These are phyloP conservation scores for Brachyhypopomus occidentalis DNA, from an alignment of 2,113 vertebrate species.

Conservation along the genomic window DNA sequence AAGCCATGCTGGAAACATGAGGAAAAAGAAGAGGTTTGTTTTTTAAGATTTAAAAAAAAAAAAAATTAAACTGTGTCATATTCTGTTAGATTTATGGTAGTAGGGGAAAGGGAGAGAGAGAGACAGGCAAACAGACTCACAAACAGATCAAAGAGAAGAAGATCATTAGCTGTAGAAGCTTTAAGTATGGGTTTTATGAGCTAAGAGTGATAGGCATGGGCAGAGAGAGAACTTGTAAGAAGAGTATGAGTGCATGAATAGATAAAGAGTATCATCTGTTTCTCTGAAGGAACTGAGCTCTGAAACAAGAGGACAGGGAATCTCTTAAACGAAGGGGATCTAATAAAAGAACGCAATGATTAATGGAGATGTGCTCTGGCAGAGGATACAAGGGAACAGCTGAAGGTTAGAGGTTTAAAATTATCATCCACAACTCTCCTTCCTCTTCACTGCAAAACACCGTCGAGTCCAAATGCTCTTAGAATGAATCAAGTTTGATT, in stretches of 20 bases:
- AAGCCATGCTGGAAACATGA: conserved; percentile 60
- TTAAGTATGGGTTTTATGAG: neutral
- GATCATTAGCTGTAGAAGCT: neutral
- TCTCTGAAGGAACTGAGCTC: conserved; percentile 16
- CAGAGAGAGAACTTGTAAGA: conserved; percentile 2
- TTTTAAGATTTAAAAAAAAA: conserved; percentile 13
- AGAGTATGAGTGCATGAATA: conserved; percentile 23
- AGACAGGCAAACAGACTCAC: neutral
- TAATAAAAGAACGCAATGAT: conserved; percentile 47
- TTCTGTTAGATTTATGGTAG: neutral
- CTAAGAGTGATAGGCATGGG: conserved; percentile 4
- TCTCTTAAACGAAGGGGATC: conserved; percentile 36
- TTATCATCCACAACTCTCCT: conserved; percentile 29
- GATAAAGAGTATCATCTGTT: conserved; percentile 27
- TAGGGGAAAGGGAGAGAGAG: neutral
- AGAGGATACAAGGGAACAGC: conserved; percentile 20
- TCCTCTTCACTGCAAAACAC: neutral
- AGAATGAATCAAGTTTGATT: neutral
- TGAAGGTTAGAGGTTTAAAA: conserved; percentile 50
- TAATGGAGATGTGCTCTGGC: conserved; percentile 42
- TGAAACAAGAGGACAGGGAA: neutral
- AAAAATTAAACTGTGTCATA: neutral
- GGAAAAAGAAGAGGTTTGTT: neutral
- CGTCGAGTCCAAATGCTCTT: neutral
- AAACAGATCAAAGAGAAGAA: neutral